Percentiles rank a stretch among this genome's conserved stretches.
Conservation (phyloP, 2,797 vertebrate species). For the Ambastaia sidthimunki region DNA sequence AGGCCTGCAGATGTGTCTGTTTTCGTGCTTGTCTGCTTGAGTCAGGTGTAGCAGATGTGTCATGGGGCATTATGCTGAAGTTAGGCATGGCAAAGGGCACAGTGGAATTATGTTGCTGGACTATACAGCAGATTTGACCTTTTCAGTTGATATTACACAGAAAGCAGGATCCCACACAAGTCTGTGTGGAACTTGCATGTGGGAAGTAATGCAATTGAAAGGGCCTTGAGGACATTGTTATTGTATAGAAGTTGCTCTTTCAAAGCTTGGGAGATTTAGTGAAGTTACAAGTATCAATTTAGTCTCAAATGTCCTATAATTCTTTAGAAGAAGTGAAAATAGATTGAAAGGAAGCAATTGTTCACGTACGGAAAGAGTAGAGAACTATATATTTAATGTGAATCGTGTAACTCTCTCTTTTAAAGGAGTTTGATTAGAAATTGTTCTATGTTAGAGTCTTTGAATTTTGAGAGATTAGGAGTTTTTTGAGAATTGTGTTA, state of each 20-base stretch:
- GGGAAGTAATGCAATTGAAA: not conserved
- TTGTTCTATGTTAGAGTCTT: too few relatives aligned
- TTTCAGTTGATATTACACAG: conserved; percentile 61
- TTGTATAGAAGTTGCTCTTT: not conserved
- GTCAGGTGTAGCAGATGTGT: conserved; percentile 69
- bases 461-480: too few relatives aligned
- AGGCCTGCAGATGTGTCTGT: conserved; percentile 30
- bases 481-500: too few relatives aligned
- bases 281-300: not conserved
- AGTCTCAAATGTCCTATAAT: not conserved
- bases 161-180: conserved; percentile 48
- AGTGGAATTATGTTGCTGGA: conserved; percentile 60
- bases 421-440: too few relatives aligned
- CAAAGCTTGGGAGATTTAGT: not conserved
- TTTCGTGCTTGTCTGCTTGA: conserved; percentile 59
- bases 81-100: conserved; percentile 69
- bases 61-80: conserved; percentile 74
- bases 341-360: not conserved
- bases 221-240: conserved; percentile 7
- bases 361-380: too few relatives aligned
- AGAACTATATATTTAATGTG: too few relatives aligned
- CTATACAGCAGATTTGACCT: conserved; percentile 57
- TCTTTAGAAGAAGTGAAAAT: not conserved
- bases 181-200: not conserved
- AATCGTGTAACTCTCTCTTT: too few relatives aligned